Evolutionary conservation across 2,888 invertebrate genomes (phyloP).

Genomic region (Andrena camellia): DNA sequence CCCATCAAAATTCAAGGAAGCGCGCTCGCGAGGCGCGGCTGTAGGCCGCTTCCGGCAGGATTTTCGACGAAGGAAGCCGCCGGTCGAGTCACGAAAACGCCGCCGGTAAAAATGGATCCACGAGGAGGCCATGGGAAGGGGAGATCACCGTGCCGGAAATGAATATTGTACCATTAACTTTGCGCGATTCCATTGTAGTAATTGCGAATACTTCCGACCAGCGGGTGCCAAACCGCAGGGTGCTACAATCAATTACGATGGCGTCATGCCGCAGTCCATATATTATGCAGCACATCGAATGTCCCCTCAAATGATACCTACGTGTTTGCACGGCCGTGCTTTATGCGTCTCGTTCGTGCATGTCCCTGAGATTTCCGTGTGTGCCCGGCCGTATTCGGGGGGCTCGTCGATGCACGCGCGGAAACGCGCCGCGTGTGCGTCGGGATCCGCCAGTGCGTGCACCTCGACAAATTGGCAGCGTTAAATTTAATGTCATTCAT

Average conservation of each 20-base stretch:
- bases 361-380: constrained; percentile 37
- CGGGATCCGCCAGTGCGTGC: constrained; percentile 48
- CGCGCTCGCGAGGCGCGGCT: constrained; percentile 21
- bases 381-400: neutral
- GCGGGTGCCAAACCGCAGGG: constrained; percentile 82
- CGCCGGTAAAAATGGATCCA: constrained; percentile 41
- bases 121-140: neutral
- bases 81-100: constrained; percentile 35
- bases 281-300: constrained; percentile 80
- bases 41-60: constrained; percentile 47
- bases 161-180: constrained; percentile 81
- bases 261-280: constrained; percentile 78
- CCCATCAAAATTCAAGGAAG: constrained; percentile 61
- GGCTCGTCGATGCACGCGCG: constrained; percentile 33
- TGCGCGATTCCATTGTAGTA: constrained; percentile 80
- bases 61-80: constrained; percentile 35
- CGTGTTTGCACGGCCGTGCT: constrained; percentile 74
- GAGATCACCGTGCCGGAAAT: constrained; percentile 68
- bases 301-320: constrained; percentile 78
- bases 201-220: constrained; percentile 82
- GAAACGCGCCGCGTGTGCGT: constrained; percentile 44
- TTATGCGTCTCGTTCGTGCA: constrained; percentile 45
- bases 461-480: constrained; percentile 79
- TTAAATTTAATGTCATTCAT: constrained; percentile 82
- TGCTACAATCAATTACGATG: constrained; percentile 82